Conservation (phyloP, 1,140 invertebrate species). For the Formica exsecta region DNA sequence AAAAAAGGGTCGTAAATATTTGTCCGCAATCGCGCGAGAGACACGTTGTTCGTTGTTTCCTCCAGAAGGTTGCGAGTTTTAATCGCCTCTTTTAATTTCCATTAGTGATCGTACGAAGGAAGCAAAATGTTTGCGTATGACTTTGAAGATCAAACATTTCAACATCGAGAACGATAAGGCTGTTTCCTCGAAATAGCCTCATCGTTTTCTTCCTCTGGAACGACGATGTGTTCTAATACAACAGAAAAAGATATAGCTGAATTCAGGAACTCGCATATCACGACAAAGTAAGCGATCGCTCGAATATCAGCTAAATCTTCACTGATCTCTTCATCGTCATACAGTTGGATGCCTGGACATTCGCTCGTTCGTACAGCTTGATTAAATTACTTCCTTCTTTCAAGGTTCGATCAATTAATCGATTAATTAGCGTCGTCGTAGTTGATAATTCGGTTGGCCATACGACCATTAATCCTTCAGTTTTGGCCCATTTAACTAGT, state of each 20-base stretch:
- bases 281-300: slow-evolving; percentile 4
- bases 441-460: slow-evolving; percentile 23
- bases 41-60: slow-evolving; percentile 49
- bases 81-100: slow-evolving; percentile 18
- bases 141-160: slow-evolving; percentile 4
- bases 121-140: not conserved
- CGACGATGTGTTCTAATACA: not conserved
- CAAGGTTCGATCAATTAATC: slow-evolving; percentile 56
- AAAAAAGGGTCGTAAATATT: slow-evolving; percentile 29
- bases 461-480: slow-evolving; percentile 42
- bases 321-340: not conserved
- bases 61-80: slow-evolving; percentile 5
- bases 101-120: slow-evolving; percentile 19
- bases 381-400: slow-evolving; percentile 41
- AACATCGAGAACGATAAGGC: not conserved
- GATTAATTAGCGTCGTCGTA: slow-evolving; percentile 17
- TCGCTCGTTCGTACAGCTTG: slow-evolving; percentile 12
- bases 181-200: not conserved
- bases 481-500: slow-evolving; percentile 53
- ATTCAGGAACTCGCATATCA: slow-evolving; percentile 2
- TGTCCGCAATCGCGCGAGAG: slow-evolving; percentile 44
- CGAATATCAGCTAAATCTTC: slow-evolving; percentile 30
- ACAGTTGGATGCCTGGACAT: not conserved
- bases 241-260: slow-evolving; percentile 27
- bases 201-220: slow-evolving; percentile 13